These are phyloP conservation scores for Clarias laeviceps DNA, from an alignment of 2,797 vertebrate genomes.

Conservation along the genomic window DNA sequence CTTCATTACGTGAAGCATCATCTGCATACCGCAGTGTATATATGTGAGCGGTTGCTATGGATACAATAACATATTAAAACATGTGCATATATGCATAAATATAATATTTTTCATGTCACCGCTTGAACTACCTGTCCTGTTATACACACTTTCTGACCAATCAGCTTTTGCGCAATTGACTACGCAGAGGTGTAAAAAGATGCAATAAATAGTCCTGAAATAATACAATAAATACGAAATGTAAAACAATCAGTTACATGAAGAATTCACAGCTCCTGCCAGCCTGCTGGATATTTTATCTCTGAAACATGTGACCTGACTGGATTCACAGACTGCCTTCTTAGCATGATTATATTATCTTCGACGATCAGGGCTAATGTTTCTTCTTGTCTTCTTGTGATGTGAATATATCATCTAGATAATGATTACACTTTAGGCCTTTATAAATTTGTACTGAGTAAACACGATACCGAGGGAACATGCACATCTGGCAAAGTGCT, in stretches of 20 bases:
- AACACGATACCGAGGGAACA: too few species aligned
- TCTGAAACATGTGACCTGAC: background rate
- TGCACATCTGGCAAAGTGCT: too few species aligned
- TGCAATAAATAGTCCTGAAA: background rate
- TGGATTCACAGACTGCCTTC: background rate
- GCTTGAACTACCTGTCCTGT: background rate
- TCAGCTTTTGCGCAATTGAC: background rate
- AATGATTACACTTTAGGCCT: too few species aligned
- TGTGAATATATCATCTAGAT: too few species aligned
- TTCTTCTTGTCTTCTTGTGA: background rate
- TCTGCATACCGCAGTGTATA: too few species aligned
- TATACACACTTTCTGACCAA: background rate
- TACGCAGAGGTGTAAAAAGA: background rate
- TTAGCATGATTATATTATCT: background rate
- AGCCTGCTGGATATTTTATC: background rate
- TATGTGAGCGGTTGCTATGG: too few species aligned
- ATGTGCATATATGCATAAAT: background rate
- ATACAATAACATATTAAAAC: background rate
- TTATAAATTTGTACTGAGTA: too few species aligned
- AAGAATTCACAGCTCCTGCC: conserved; percentile 8
- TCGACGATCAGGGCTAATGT: background rate
- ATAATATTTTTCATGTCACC: background rate
- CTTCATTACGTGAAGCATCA: too few species aligned
- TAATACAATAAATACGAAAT: background rate
- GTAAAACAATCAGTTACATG: background rate